A percentile compares a stretch with the other conserved stretches of the same genome.
Evolutionary conservation across 2,113 vertebrate species (phyloP).

Genomic region (Polypterus senegalus): DNA sequence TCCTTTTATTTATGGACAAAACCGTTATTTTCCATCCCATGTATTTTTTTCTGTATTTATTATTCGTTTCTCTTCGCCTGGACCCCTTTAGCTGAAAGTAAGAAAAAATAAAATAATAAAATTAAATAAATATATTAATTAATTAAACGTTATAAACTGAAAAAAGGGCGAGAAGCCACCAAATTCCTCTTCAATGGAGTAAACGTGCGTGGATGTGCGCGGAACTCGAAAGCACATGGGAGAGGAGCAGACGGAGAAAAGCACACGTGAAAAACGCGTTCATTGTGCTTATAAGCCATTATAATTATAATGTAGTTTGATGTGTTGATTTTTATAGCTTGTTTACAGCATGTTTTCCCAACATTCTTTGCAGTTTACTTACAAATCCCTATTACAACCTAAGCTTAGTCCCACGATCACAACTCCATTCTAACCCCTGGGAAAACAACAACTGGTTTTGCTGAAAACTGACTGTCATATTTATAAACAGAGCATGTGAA

Average conservation of each 20-base stretch:
- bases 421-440: conserved; percentile 21
- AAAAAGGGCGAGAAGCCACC: too few species aligned
- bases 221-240: background rate
- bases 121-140: too few species aligned
- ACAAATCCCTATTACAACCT: conserved; percentile 39
- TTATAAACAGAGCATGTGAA: conserved; percentile 22
- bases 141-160: too few species aligned
- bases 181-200: too few species aligned
- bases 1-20: too few species aligned
- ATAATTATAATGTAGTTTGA: background rate
- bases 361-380: conserved; percentile 45
- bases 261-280: too few species aligned
- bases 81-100: too few species aligned
- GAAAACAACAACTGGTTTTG: conserved; percentile 21
- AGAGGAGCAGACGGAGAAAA: too few species aligned
- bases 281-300: conserved; percentile 12
- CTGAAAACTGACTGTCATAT: conserved; percentile 21
- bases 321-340: conserved; percentile 8
- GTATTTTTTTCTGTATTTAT: too few species aligned
- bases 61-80: too few species aligned
- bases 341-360: conserved; percentile 37
- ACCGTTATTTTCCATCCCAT: too few species aligned
- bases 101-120: too few species aligned
- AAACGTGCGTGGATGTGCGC: background rate
- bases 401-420: conserved; percentile 25